Conservation (phyloP, 2,113 vertebrate genomes). For the Actenoides hombroni region DNA sequence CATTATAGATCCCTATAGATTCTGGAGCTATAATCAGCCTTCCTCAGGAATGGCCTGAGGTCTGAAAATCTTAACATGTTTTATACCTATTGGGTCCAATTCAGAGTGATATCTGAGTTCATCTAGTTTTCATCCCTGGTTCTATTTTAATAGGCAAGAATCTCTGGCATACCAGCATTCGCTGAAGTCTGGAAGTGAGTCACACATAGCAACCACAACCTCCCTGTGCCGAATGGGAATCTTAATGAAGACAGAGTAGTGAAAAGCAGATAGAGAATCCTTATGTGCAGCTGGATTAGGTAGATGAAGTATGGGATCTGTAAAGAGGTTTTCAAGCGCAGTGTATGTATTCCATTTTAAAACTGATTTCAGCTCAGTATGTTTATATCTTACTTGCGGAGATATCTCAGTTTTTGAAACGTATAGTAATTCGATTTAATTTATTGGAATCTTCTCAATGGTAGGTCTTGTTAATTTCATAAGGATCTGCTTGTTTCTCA, state of each 20-base stretch:
- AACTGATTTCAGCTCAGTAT: neutral
- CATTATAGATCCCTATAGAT: neutral
- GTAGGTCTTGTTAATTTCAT: neutral
- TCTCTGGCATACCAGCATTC: neutral
- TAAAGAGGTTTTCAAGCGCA: neutral
- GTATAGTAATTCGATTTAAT: neutral
- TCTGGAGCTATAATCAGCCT: neutral
- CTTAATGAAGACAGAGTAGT: neutral
- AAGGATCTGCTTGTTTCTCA: neutral
- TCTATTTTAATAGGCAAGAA: neutral
- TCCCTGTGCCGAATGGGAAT: neutral
- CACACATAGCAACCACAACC: constrained; percentile 24
- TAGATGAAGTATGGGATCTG: neutral
- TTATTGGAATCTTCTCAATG: neutral
- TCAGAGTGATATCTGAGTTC: neutral
- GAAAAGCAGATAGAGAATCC: neutral
- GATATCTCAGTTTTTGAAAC: neutral
- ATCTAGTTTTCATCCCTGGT: neutral
- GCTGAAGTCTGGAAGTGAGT: constrained; percentile 34
- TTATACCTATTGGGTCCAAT: neutral
- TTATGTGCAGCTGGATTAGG: constrained; percentile 10
- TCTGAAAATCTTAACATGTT: neutral
- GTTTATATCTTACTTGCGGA: neutral
- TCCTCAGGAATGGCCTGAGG: neutral
- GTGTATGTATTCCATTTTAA: neutral